Evolutionary conservation across 2,113 vertebrate genomes (phyloP), one percentile per base, ranked within the genome.

Genomic region (Patagioenas fasciata): DNA sequence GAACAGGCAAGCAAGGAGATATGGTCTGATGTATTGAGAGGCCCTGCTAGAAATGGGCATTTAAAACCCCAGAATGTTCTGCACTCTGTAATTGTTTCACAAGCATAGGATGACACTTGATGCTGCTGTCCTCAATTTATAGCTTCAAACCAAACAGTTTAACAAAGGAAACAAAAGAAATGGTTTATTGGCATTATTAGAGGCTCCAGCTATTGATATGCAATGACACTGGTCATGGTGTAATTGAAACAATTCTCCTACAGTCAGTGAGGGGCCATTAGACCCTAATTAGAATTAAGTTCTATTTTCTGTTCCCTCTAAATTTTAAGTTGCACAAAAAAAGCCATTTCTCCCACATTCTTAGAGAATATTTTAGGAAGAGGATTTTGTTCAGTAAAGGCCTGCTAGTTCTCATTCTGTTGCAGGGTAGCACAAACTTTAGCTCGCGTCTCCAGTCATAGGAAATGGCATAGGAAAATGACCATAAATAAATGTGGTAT

Each of bases 281-380:
- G 73, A 95, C 84, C 74, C 72, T 88, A 83, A 91, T 93, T 94
- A 91, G 84, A 91, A 91, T 10, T 81, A 34, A 28, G 54, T n/a
- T 92, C 94, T 84, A 85, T 92, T 96, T 95, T 97, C 84, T 96
- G 38, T 70, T 95, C 80, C 28, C 13, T 96, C 93, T 93, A 88
- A 93, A 93, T 94, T 85, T 64, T 40, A 91, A 88, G 50, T 92
- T 96, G 94, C 91, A 88, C 53, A 79, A 94, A 95, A 88, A 66
- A 92, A 61, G 4, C 11, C 32, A 42, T 91, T 85, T 85, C 34
- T 84, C 48, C 44, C 24, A 44, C 50, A 44, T 91, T 56, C 15
- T 17, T 56, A 64, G 71, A 89, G 81, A 96, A 85, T 89, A 89
- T 83, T 97, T 91, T 93, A 95, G 80, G 69, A 93, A 88, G 79